phyloP scores from a whole-genome alignment of 1,140 invertebrate species.

The Holcopasites calliopsidis region DNA sequence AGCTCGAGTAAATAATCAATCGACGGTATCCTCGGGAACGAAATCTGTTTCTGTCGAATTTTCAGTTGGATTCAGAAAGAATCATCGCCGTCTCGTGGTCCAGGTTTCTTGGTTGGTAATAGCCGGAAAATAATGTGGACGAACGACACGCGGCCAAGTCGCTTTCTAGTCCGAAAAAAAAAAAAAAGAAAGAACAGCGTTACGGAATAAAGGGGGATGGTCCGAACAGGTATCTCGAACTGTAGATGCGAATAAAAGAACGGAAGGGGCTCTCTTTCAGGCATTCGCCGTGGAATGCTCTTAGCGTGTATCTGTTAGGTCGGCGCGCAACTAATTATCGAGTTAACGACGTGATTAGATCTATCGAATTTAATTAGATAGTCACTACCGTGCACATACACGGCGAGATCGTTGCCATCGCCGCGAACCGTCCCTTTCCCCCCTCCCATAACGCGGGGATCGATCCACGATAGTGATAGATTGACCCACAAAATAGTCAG shows the following conservation, averaged over 20 bases:
- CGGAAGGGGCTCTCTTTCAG: conserved; percentile 27
- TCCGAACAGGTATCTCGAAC: conserved; percentile 6
- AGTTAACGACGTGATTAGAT: conserved; percentile 61
- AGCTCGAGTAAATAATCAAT: conserved; percentile 18
- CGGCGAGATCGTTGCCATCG: conserved; percentile 27
- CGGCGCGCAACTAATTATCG: conserved; percentile 59
- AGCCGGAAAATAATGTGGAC: background rate
- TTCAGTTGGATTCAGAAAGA: background rate
- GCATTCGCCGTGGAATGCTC: conserved; percentile 52
- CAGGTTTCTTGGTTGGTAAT: background rate
- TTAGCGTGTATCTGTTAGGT: conserved; percentile 42
- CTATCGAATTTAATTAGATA: conserved; percentile 59
- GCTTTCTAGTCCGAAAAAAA: conserved; percentile 43
- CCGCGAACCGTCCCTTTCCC: conserved; percentile 40
- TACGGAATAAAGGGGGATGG: conserved; percentile 1
- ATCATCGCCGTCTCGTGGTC: background rate
- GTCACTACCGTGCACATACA: conserved; percentile 43
- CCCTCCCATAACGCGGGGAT: too few relatives aligned
- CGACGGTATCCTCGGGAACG: conserved; percentile 1
- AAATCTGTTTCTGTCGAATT: conserved; percentile 2
- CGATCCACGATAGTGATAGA: background rate
- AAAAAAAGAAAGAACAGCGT: too few relatives aligned
- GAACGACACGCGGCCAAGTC: background rate
- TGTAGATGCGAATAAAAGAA: background rate
- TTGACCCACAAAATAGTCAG: conserved; percentile 4